Evolutionary conservation across 2,888 invertebrate species (phyloP), one percentile per base, ranked within the genome.

Genomic region (Trimorus sp.): DNA sequence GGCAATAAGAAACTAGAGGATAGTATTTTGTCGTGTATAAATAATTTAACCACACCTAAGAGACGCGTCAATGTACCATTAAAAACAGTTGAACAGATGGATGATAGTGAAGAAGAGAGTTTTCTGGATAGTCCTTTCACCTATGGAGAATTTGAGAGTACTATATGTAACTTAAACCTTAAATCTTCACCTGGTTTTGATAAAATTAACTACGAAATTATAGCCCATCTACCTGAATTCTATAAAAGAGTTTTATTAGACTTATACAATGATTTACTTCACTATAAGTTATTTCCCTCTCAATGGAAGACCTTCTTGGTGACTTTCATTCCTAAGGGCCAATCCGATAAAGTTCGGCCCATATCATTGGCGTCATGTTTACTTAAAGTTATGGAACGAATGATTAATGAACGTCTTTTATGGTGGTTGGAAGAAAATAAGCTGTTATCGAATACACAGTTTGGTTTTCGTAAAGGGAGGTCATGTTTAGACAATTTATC

Each of bases 251-350:
- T 58, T 0, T 15, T 69, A 9, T 26, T 63, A 37, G 62, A 63
- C 40, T 9, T 81, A 14, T 71, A 68, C 49, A 81, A 81, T 49
- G 68, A 63, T 37, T 36, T 77, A 66, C 70, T 6, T 6, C 54
- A 40, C 1, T 26, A 6, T n/a, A 45, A 59, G 9, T 7, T 11
- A 1, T 76, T 80, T 16, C 78, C 84, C 11, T 16, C 40, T 0
- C 38, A 53, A 6, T 84, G 82, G 74, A 69, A 9, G n/a, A 16
- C 15, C 0, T 84, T 75, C 51, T n/a, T 83, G 1, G 48, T 83
- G 0, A 60, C 66, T 6, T 79, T 85, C n/a, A 76, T 84, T 3
- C 84, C 85, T 0, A 83, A 85, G 60, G 42, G 40, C 0, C 66
- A 79, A 12, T 12, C 49, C 0, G 42, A 54, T 51, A 83, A 84